A percentile compares a stretch with the other conserved stretches of the same genome.
phyloP scores from a whole-genome alignment of 1,140 invertebrate species.

The Eciton burchellii region DNA sequence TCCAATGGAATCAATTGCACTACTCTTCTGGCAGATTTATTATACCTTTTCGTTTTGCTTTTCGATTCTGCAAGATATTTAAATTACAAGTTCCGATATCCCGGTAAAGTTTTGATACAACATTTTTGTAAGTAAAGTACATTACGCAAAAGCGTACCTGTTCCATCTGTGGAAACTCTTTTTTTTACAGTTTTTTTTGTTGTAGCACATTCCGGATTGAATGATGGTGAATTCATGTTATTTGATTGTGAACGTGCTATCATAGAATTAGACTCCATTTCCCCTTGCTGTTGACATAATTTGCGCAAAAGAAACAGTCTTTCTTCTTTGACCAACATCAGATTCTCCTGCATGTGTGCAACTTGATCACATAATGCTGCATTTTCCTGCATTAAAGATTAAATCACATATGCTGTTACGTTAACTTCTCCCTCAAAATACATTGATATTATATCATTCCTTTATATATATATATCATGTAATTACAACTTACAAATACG shows the following conservation, averaged over 20 bases:
- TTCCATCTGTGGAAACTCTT: slow-evolving; percentile 71
- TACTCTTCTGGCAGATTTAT: slow-evolving; percentile 79
- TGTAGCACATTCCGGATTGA: slow-evolving; percentile 72
- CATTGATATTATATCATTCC: no score
- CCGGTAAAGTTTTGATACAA: neutral
- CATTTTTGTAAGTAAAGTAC: neutral
- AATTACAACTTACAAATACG: slow-evolving; percentile 85
- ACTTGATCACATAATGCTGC: slow-evolving; percentile 93
- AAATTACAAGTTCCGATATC: neutral
- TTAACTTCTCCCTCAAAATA: neutral
- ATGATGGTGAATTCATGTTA: slow-evolving; percentile 71
- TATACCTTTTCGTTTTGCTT: slow-evolving; percentile 78
- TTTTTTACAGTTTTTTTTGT: slow-evolving; percentile 81
- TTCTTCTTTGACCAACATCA: slow-evolving; percentile 91
- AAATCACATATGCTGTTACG: slow-evolving; percentile 46
- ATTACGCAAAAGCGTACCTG: slow-evolving; percentile 62
- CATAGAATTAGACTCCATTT: slow-evolving; percentile 83
- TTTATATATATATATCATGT: no score
- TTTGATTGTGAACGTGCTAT: slow-evolving; percentile 76
- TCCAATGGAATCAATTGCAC: slow-evolving; percentile 90
- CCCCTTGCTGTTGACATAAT: slow-evolving; percentile 88
- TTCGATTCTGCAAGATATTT: slow-evolving; percentile 75
- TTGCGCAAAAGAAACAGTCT: slow-evolving; percentile 90
- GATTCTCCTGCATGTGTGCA: slow-evolving; percentile 91
- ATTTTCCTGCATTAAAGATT: slow-evolving; percentile 88